A percentile compares a stretch with the other conserved stretches of the same genome.
Conservation (phyloP, 2,888 invertebrate species). For the Mactromeris polynyma region DNA sequence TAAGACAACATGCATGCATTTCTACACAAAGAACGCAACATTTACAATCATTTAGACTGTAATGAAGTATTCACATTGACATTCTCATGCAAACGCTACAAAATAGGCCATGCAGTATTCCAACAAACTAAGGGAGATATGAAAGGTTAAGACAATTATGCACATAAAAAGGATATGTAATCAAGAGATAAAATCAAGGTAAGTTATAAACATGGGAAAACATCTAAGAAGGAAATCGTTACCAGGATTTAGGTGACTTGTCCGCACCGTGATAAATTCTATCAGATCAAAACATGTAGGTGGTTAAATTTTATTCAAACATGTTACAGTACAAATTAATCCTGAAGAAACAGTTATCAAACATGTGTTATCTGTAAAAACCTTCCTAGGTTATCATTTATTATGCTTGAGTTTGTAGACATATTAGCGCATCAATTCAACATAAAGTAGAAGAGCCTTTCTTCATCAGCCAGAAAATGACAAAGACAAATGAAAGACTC, state of each 20-base stretch:
- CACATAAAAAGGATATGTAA: not conserved
- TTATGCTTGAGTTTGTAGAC: too few relatives aligned
- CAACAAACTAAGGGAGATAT: not conserved
- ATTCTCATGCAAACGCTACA: not conserved
- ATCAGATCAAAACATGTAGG: constrained; percentile 31
- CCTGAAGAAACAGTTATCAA: not conserved
- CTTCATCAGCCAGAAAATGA: not conserved
- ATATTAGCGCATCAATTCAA: not conserved
- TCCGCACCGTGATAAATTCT: constrained; percentile 64
- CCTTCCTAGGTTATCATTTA: too few relatives aligned
- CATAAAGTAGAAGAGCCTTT: not conserved
- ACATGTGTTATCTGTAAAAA: too few relatives aligned
- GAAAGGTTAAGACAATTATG: constrained; percentile 6
- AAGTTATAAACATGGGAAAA: constrained; percentile 46
- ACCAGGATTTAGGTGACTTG: constrained; percentile 45
- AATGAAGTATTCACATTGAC: not conserved
- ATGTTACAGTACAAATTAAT: not conserved
- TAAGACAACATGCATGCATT: not conserved
- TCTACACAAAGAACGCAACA: not conserved
- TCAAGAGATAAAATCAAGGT: constrained; percentile 7
- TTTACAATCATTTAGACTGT: not conserved
- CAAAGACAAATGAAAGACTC: not conserved
- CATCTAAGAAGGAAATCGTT: constrained; percentile 48
- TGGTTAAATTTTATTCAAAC: constrained; percentile 13
- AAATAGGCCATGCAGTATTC: constrained; percentile 10